Conservation (phyloP, 2,888 invertebrate genomes). For the Nebria salina region DNA sequence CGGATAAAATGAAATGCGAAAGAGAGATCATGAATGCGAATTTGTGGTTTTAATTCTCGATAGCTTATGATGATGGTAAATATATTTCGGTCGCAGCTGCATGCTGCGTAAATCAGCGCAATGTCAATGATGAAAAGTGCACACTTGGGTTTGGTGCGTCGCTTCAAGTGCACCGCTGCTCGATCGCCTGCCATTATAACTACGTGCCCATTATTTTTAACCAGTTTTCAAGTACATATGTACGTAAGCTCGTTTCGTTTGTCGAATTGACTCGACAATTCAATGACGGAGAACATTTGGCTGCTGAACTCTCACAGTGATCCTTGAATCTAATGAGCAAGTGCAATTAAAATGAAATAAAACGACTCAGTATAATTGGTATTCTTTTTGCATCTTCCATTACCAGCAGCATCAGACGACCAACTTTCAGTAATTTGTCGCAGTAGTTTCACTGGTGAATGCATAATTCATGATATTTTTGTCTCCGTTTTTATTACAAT, state of each 20-base stretch:
- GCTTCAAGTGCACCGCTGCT: background rate
- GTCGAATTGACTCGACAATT: conserved; percentile 9
- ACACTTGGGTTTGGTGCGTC: background rate
- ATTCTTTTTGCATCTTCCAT: conserved; percentile 45
- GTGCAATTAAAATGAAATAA: conserved; percentile 44
- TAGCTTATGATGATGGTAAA: conserved; percentile 32
- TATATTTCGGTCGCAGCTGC: conserved; percentile 36
- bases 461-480: conserved; percentile 47
- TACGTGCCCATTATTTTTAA: conserved; percentile 44
- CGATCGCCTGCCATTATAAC: conserved; percentile 24
- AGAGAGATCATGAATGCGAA: conserved; percentile 32
- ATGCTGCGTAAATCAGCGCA: conserved; percentile 32
- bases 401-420: conserved; percentile 32
- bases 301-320: conserved; percentile 30
- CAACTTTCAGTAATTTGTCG: conserved; percentile 47
- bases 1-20: conserved; percentile 37
- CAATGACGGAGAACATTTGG: conserved; percentile 25
- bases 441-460: conserved; percentile 36
- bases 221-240: conserved; percentile 29
- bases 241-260: conserved; percentile 25
- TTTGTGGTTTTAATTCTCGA: conserved; percentile 42
- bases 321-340: conserved; percentile 44
- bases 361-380: conserved; percentile 42
- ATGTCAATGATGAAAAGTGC: conserved; percentile 12
- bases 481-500: conserved; percentile 46